Conservation (phyloP, 1,140 invertebrate species). For the Amphibalanus amphitrite region DNA sequence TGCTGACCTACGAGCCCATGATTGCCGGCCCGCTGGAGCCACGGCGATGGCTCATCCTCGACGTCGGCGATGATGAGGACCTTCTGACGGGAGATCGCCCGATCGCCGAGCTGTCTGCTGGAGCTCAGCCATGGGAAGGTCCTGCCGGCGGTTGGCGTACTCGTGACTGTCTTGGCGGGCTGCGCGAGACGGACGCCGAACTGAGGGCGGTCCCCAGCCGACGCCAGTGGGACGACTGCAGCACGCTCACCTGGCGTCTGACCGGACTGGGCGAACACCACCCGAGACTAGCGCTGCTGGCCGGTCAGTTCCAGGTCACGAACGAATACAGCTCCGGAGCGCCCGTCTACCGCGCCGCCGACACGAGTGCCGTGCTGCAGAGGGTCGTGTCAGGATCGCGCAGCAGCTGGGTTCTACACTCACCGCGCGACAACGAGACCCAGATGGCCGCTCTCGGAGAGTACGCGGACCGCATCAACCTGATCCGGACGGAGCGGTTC, state of each 20-base stretch:
- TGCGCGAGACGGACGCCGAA: neutral
- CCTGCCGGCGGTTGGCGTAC: neutral
- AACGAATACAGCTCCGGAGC: neutral
- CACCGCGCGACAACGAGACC: too few relatives aligned
- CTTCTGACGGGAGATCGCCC: too few relatives aligned
- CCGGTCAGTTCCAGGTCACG: neutral
- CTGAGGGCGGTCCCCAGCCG: neutral
- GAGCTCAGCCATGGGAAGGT: neutral
- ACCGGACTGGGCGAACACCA: neutral
- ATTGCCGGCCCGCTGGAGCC: too few relatives aligned
- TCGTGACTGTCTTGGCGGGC: neutral
- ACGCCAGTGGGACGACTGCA: neutral
- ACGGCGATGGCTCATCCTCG: too few relatives aligned
- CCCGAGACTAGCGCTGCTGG: neutral
- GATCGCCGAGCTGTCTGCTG: too few relatives aligned
- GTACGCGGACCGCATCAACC: neutral
- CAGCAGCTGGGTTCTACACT: neutral
- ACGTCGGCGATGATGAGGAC: too few relatives aligned
- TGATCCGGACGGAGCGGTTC: neutral
- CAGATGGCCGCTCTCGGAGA: neutral
- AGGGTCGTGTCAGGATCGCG: neutral
- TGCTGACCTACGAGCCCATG: too few relatives aligned
- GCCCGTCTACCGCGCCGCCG: neutral
- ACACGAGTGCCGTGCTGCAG: neutral
- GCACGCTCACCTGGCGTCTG: neutral